A percentile compares a stretch with the other conserved stretches of the same genome.
Conservation (phyloP, 1,140 invertebrate genomes). For the Drosophila orosa region DNA sequence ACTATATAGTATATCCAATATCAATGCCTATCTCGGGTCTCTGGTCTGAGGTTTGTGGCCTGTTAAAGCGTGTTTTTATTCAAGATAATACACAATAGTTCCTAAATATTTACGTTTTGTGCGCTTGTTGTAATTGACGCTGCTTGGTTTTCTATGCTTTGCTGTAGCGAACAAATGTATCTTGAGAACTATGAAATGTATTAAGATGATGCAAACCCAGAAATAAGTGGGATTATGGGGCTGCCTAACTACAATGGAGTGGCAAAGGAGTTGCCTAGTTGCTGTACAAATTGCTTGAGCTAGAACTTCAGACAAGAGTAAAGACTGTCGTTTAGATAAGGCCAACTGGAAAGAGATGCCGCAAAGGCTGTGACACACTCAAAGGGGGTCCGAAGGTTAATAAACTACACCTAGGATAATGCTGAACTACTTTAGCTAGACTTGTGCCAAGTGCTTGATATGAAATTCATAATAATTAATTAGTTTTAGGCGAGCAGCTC, state of each 20-base stretch:
- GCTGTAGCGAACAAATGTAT: not conserved
- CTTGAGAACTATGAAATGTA: not conserved
- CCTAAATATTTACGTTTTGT: conserved; percentile 2
- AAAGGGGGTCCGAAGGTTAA: not conserved
- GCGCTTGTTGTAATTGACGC: conserved; percentile 10
- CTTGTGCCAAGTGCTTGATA: conserved; percentile 11
- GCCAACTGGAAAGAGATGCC: conserved; percentile 35
- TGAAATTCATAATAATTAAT: conserved; percentile 1
- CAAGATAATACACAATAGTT: not conserved
- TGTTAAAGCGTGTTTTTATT: conserved; percentile 15
- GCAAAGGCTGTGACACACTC: conserved; percentile 3
- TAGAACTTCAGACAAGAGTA: conserved; percentile 19
- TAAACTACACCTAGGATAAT: conserved; percentile 20
- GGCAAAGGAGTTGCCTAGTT: conserved; percentile 8
- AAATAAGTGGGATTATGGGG: no score
- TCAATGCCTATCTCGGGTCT: not conserved
- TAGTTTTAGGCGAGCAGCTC: not conserved
- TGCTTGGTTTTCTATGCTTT: not conserved
- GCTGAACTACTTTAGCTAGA: not conserved
- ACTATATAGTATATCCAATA: not conserved
- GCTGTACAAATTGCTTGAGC: conserved; percentile 16
- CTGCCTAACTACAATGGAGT: not conserved
- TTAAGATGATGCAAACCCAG: not conserved
- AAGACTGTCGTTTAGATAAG: conserved; percentile 33
- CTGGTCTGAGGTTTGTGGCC: conserved; percentile 17